Base-by-base conservation (phyloP, 1,140 invertebrate genomes). In the Papilio glaucus region DNA sequence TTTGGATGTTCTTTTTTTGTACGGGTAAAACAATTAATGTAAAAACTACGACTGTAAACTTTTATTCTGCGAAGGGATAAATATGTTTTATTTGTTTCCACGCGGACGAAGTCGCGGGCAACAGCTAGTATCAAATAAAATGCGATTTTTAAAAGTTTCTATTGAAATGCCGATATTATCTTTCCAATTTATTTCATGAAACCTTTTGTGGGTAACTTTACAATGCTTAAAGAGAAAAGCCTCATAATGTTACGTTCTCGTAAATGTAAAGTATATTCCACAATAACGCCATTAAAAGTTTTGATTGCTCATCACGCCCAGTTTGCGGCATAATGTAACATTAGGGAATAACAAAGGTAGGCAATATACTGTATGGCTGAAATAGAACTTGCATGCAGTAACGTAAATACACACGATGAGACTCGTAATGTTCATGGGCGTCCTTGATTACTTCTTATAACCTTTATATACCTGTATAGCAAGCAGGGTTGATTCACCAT, bases 241-340 rank as follows among this genome's bases (percentile, higher is more conserved):
- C 7, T 49, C 45, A 21, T 49, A 49, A 42, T 42, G 41, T 42
- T 42, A 42, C 41, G 12, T 49, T 63, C 37, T 63, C 61, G 39
- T 42, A 67, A 41, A 49, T 45, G 42, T 33, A 29, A 15, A 49
- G 7, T 63, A 33, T 63, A 63, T 37, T 29, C n/a, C n/a, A 10
- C 61, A 37, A 63, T 63, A 63, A 37, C 65, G 39, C 42, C 26
- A 69, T 69, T 69, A 69, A 69, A 69, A 69, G 41, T 69, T 69
- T 69, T 69, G 65, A 69, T 69, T 69, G 4, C 65, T 42, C 65
- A 33, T 69, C 13, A 8, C 49, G 13, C 42, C 42, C 26, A 69
- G 42, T 49, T 49, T 45, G 65, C 26, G 33, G 3, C 37, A 21
- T 26, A 45, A 69, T 33, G 65, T 69, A 41, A 69, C 65, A 42